Evolutionary conservation across 2,888 invertebrate genomes (phyloP), one percentile per base, ranked within the genome.

Genomic region (Neocrepidodera transversa): DNA sequence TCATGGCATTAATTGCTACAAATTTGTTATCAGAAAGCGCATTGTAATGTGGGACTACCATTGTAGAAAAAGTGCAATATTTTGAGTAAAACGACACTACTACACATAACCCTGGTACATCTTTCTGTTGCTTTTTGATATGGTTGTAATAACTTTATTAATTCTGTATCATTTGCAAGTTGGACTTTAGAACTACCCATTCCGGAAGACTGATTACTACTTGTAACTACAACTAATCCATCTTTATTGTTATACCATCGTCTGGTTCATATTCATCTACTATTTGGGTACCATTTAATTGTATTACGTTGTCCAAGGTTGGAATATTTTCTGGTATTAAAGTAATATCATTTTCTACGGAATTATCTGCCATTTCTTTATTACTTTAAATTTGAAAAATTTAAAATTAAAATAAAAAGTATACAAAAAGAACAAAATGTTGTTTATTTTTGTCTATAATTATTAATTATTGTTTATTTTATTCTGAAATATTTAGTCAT

Each of bases 11-110:
- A 13, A 97, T 87, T 1, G 93, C 97, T 7, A 94, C 90, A 78
- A 95, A 86, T 80, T 91, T 90, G 0, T 98, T 83, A 69, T 89
- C 87, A 1, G 95, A 93, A 79, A 92, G 78, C 0, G 95, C 92
- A 82, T 97, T 97, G 73, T 90, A 94, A 75, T 93, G 88, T 4
- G 93, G 93, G 1, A 95, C 96, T 5, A 94, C 91, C 75, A 89
- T 86, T 13, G 93, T 92, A 72, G 95, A 95, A 72, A 95, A 96
- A 1, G 92, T 89, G 74, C 97, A 97, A 75, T 91, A 90, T 64
- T 88, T 87, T 0, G 96, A 92, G 78, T 91, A 97, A 80, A 97
- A 97, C 68, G 96, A 81, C 2, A 96, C 88, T 14, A 94, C 78
- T 1, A 92, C 85, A 79, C 94, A 94, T 59, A 83, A 82, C 1